A percentile compares a stretch with the other conserved stretches of the same genome.
phyloP scores from a whole-genome alignment of 2,888 invertebrate species.

The Drosophila austrosaltans region DNA sequence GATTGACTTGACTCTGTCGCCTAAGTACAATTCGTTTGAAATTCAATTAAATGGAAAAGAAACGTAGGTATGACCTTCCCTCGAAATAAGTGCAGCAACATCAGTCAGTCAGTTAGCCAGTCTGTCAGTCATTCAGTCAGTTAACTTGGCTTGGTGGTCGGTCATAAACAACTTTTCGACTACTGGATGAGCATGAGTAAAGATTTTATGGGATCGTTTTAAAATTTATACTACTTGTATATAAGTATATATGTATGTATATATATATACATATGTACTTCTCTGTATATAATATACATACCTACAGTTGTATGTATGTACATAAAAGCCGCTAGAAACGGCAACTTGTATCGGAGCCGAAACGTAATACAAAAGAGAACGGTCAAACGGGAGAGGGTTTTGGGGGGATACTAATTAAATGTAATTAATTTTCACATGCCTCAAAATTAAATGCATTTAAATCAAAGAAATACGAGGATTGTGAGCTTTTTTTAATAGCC shows the following conservation, averaged over 20 bases:
- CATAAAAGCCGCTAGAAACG: slow-evolving; percentile 65
- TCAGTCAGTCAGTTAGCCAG: slow-evolving; percentile 19
- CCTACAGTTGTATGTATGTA: not conserved
- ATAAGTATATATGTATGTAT: not conserved
- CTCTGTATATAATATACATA: not conserved
- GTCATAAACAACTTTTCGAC: slow-evolving; percentile 46
- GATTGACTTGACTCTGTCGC: not conserved
- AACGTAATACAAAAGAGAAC: slow-evolving; percentile 10
- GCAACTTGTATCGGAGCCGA: slow-evolving; percentile 51
- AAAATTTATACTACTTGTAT: slow-evolving; percentile 76
- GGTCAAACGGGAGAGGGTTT: not conserved
- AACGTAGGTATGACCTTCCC: slow-evolving; percentile 55
- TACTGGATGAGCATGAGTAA: slow-evolving; percentile 58
- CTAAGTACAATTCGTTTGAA: slow-evolving; percentile 77
- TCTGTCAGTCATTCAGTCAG: slow-evolving; percentile 21
- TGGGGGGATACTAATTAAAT: slow-evolving; percentile 66
- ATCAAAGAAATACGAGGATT: slow-evolving; percentile 69
- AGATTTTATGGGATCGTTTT: slow-evolving; percentile 43
- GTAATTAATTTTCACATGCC: slow-evolving; percentile 78
- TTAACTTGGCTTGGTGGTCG: slow-evolving; percentile 19
- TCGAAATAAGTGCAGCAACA: slow-evolving; percentile 27
- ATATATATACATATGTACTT: not conserved
- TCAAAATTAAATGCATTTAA: slow-evolving; percentile 75
- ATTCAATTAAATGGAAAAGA: slow-evolving; percentile 64
- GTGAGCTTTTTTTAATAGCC: slow-evolving; percentile 71